These are phyloP conservation scores for Syngnathus typhle DNA, from an alignment of 2,113 vertebrate genomes.

Conservation along the genomic window DNA sequence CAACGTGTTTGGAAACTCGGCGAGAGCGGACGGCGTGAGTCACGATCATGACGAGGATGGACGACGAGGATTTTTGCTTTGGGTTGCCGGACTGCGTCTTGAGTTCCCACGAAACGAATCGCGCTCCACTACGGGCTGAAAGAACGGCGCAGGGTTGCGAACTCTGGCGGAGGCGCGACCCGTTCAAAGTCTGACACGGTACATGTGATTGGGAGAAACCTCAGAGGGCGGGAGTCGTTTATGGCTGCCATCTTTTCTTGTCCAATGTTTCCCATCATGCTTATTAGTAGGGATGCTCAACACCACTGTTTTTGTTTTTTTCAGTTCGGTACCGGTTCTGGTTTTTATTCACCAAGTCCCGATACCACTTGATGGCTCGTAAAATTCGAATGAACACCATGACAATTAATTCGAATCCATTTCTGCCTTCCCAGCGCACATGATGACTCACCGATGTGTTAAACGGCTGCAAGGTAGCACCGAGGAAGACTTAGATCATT, in stretches of 20 bases:
- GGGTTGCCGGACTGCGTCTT: not conserved
- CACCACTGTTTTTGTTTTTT: too few relatives aligned
- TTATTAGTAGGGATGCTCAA: not conserved
- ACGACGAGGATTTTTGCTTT: slow-evolving; percentile 36
- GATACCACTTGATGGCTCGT: too few relatives aligned
- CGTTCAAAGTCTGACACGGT: slow-evolving; percentile 38
- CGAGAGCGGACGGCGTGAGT: slow-evolving; percentile 67
- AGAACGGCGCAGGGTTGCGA: not conserved
- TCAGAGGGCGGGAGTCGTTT: slow-evolving; percentile 56
- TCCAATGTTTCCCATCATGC: not conserved
- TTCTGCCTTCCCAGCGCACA: too few relatives aligned
- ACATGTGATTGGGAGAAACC: slow-evolving; percentile 49
- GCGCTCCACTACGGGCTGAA: not conserved
- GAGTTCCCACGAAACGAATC: not conserved
- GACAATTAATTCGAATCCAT: too few relatives aligned
- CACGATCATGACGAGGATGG: slow-evolving; percentile 71
- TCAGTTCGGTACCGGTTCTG: too few relatives aligned
- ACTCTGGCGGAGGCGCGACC: not conserved
- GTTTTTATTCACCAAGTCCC: too few relatives aligned
- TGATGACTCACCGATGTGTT: too few relatives aligned
- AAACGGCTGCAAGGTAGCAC: too few relatives aligned
- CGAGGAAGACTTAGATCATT: too few relatives aligned
- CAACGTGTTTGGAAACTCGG: slow-evolving; percentile 35
- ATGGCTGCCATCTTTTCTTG: slow-evolving; percentile 48
- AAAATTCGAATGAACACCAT: too few relatives aligned